phyloP scores from a whole-genome alignment of 2,113 vertebrate genomes.

The Pipra filicauda region DNA sequence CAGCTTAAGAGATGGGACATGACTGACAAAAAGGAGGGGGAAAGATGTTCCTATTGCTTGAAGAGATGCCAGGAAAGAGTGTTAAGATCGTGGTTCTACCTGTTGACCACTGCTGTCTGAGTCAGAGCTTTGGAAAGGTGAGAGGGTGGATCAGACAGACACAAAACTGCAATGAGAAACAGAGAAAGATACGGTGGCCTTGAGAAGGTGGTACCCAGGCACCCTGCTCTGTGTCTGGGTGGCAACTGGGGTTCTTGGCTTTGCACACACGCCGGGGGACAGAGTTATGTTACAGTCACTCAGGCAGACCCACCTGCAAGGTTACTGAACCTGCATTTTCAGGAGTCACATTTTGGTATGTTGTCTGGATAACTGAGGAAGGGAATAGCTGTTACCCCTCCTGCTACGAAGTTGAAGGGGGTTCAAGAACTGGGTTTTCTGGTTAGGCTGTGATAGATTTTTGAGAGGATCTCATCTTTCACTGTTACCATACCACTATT shows the following conservation, averaged over 20 bases:
- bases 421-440: background rate
- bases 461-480: background rate
- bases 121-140: background rate
- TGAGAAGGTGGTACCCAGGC: rapidly evolving
- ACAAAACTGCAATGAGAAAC: background rate
- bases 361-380: background rate
- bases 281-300: background rate
- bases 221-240: background rate
- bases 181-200: background rate
- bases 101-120: background rate
- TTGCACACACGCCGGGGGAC: background rate
- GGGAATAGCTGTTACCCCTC: background rate
- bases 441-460: background rate
- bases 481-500: background rate
- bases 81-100: rapidly evolving
- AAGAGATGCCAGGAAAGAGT: rapidly evolving
- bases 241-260: background rate
- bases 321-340: background rate
- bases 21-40: rapidly evolving
- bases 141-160: background rate
- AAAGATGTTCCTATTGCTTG: background rate
- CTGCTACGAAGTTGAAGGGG: background rate
- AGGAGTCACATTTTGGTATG: background rate
- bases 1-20: background rate
- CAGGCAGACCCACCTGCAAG: background rate